Conservation (phyloP, 2,888 invertebrate species). For the Gisinianus flammeolus region DNA sequence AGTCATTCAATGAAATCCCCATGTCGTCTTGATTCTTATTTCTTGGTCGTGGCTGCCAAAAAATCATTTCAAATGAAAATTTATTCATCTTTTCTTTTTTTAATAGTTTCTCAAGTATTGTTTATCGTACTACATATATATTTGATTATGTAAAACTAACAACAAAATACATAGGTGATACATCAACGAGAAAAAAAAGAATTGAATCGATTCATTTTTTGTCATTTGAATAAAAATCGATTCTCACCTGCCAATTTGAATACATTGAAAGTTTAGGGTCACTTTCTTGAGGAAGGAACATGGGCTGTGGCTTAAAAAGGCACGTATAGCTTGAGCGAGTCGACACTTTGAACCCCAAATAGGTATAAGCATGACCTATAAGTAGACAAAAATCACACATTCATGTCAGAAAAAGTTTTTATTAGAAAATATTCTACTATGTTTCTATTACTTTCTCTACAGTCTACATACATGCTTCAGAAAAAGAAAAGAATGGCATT, state of each 20-base stretch:
- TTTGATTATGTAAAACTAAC: no score
- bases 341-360: slow-evolving; percentile 86
- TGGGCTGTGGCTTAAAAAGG: slow-evolving; percentile 90
- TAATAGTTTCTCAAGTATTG: background rate
- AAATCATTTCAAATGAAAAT: slow-evolving; percentile 14
- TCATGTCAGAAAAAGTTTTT: no score
- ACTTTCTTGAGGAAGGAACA: slow-evolving; percentile 76
- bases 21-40: slow-evolving; percentile 52
- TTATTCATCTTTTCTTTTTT: background rate
- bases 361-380: slow-evolving; percentile 77
- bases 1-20: slow-evolving; percentile 53
- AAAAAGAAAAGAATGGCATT: no score
- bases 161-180: background rate
- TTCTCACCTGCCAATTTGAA: slow-evolving; percentile 80
- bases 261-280: slow-evolving; percentile 95
- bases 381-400: slow-evolving; percentile 29
- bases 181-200: no score
- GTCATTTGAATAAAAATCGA: background rate
- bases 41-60: slow-evolving; percentile 52
- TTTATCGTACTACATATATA: background rate
- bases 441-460: background rate
- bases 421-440: no score
- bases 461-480: no score
- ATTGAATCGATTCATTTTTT: background rate
- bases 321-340: slow-evolving; percentile 92